A percentile compares a stretch with the other conserved stretches of the same genome.
Conservation (phyloP, 2,888 invertebrate genomes). For the Sarcophaga rosellei region DNA sequence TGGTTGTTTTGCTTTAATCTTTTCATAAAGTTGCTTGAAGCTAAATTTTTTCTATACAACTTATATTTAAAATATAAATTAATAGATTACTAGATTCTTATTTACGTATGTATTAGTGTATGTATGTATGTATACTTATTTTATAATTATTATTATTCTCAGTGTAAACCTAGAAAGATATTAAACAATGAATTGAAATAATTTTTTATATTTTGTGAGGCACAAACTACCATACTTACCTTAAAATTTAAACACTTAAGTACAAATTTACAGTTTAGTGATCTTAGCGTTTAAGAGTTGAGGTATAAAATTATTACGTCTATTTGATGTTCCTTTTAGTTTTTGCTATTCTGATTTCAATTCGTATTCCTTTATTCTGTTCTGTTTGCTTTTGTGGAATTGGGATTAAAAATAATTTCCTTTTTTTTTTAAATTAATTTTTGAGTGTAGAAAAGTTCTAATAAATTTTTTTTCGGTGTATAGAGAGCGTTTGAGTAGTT, state of each 20-base stretch:
- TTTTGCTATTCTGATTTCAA: constrained; percentile 57
- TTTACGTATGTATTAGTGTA: constrained; percentile 21
- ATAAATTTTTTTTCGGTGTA: constrained; percentile 40
- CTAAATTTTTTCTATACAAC: constrained; percentile 73
- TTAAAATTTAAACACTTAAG: constrained; percentile 80
- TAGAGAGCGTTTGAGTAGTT: constrained; percentile 35
- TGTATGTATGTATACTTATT: neutral
- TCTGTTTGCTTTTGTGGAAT: constrained; percentile 33
- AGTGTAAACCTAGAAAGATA: constrained; percentile 62
- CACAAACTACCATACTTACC: constrained; percentile 71
- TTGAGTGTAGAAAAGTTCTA: constrained; percentile 40
- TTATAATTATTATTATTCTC: constrained; percentile 32
- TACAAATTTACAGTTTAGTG: constrained; percentile 79
- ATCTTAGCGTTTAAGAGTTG: constrained; percentile 75
- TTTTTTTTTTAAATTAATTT: neutral
- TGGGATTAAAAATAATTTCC: neutral
- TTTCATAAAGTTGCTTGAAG: constrained; percentile 76
- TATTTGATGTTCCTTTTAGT: constrained; percentile 74
- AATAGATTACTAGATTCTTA: constrained; percentile 38
- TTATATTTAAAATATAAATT: constrained; percentile 68
- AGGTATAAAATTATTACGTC: constrained; percentile 81
- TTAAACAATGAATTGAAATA: neutral
- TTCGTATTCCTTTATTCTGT: constrained; percentile 34
- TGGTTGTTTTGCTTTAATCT: constrained; percentile 23
- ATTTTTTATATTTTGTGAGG: neutral